These are phyloP conservation scores for Gymnopithys bicolor DNA, from an alignment of 2,797 vertebrate genomes.

Conservation along the genomic window DNA sequence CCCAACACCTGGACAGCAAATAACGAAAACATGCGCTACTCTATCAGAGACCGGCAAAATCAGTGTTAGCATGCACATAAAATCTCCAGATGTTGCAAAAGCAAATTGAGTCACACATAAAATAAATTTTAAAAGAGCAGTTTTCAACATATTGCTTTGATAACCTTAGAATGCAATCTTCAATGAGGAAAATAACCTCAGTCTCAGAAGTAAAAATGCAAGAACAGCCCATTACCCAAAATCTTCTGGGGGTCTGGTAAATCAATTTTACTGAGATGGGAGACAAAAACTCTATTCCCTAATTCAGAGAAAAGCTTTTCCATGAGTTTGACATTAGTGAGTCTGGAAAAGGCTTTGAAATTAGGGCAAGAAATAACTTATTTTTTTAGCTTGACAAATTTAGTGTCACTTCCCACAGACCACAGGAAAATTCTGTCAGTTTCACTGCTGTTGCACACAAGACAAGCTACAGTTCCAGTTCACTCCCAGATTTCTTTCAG, in stretches of 20 bases:
- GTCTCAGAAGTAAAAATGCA: neutral
- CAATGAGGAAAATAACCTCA: neutral
- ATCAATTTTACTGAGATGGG: neutral
- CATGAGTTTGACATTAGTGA: neutral
- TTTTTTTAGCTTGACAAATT: neutral
- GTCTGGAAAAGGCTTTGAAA: neutral
- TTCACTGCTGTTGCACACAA: neutral
- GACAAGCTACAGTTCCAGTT: neutral
- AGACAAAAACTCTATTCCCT: neutral
- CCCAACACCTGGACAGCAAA: fast-evolving
- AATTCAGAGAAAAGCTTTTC: neutral
- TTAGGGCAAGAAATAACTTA: neutral
- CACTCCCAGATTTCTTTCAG: neutral
- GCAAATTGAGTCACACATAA: neutral
- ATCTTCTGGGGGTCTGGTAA: neutral
- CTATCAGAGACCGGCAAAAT: neutral
- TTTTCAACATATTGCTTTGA: neutral
- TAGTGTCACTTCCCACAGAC: neutral
- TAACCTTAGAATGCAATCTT: neutral
- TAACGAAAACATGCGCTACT: neutral
- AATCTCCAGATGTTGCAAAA: neutral
- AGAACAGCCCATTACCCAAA: neutral
- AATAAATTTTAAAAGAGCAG: neutral
- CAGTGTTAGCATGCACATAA: neutral
- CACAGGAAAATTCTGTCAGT: neutral